Base-by-base conservation (phyloP, 2,797 vertebrate species). In the Acipenser transmontanus region DNA sequence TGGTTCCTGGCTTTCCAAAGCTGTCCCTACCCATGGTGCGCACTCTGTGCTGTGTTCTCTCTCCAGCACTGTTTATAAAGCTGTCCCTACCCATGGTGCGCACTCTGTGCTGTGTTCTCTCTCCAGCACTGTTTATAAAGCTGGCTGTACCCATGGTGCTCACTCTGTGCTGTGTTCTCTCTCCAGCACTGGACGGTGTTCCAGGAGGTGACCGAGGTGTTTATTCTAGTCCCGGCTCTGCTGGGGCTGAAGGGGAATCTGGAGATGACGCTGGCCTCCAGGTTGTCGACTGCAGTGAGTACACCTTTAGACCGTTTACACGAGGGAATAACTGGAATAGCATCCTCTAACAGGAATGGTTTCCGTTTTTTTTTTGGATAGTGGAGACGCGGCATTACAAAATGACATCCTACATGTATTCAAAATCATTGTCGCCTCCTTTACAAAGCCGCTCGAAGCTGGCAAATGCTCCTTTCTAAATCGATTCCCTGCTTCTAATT, bases 91-190 rank as follows among this genome's bases (percentile, higher is more conserved):
- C n/a, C 20, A 4, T 34, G 20, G 20, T 49, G 59, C 60, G 63
- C 20, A 64, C 7, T 52, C 11, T 47, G 17, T n/a, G 7, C 9
- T 7, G 14, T 10, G 7, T 20, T 63, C 47, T 76, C 47, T 69
- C 59, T 76, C 62, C 87, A 99, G 97, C 95, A 99, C 81, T 99
- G 97, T 98, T 76, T 99, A 99, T 74, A 3, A 94, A 89, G 1
- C 87, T 95, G 48, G 99, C 20, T 99, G 98, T 74, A 99, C 99
- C 84, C 80, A 34, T 99, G 61, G 97, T 99, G 12, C 97, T 97
- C 48, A 97, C 97, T 0, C 82, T 74, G 72, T 77, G 81, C 72
- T 77, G 79, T 48, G n/a, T 76, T 76, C 74, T 75, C 47, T 76
- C 47, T 69, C 59, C 87, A 99, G 97, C 95, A 99, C 81, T 99